Conservation (phyloP, 2,797 vertebrate genomes). For the Arctocebus calabarensis region DNA sequence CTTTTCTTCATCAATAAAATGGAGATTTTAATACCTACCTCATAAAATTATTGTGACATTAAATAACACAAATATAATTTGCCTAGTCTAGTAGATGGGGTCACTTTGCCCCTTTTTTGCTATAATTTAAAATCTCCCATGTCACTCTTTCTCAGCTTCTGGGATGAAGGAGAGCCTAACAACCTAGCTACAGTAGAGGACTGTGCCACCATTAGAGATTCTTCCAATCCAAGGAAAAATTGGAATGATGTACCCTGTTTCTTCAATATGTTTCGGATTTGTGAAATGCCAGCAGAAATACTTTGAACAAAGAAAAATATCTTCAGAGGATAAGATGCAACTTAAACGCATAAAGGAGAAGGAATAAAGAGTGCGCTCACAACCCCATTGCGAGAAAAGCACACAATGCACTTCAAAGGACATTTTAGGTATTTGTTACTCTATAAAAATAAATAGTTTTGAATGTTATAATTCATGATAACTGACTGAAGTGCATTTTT, state of each 20-base stretch:
- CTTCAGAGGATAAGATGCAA: neutral
- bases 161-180: slow-evolving; percentile 80
- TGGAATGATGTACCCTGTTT: slow-evolving; percentile 81
- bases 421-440: neutral
- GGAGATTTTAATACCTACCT: neutral
- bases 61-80: neutral
- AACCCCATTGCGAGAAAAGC: neutral
- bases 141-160: slow-evolving; percentile 72
- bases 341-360: neutral
- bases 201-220: slow-evolving; percentile 76
- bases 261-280: slow-evolving; percentile 57
- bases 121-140: neutral
- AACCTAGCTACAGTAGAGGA: slow-evolving; percentile 65
- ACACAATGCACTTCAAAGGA: neutral
- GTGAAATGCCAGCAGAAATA: slow-evolving; percentile 70
- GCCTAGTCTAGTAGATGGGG: neutral
- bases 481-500: neutral
- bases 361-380: neutral
- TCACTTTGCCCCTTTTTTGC: neutral
- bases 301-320: neutral
- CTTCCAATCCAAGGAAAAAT: slow-evolving; percentile 65
- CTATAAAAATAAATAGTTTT: slow-evolving; percentile 41
- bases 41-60: neutral
- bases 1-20: neutral
- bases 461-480: neutral